Evolutionary conservation across 1,140 invertebrate species (phyloP).

Genomic region (Ganaspis sp.): DNA sequence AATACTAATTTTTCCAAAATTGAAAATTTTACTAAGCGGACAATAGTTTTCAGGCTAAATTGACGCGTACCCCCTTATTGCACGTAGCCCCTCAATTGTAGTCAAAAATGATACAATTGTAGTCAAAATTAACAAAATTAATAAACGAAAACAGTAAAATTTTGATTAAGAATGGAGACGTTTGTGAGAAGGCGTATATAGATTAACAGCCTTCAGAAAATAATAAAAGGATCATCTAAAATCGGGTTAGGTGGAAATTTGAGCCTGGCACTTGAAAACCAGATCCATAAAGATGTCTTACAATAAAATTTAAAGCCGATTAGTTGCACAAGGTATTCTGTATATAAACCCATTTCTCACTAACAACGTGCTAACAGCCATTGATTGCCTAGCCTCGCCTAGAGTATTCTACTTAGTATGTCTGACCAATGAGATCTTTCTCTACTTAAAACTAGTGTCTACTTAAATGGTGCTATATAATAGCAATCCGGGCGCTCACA

Average conservation of each 20-base stretch:
- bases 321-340: conserved; percentile 17
- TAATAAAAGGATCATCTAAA: background rate
- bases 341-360: background rate
- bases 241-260: background rate
- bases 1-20: no score
- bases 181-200: no score
- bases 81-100: no score
- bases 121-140: no score
- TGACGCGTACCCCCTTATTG: no score
- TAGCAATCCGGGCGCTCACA: background rate
- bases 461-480: background rate
- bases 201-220: background rate
- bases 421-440: conserved; percentile 13
- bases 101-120: no score
- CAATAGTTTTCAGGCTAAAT: no score
- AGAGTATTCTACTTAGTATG: background rate
- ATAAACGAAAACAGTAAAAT: no score
- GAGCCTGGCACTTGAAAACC: background rate
- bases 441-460: conserved; percentile 16
- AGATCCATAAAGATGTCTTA: conserved; percentile 27
- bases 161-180: no score
- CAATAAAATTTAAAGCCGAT: conserved; percentile 25
- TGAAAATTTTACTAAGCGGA: no score
- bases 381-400: background rate
- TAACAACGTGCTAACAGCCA: background rate